These are phyloP conservation scores for Liodrosophila aerea DNA, from an alignment of 2,888 invertebrate genomes.

Conservation along the genomic window DNA sequence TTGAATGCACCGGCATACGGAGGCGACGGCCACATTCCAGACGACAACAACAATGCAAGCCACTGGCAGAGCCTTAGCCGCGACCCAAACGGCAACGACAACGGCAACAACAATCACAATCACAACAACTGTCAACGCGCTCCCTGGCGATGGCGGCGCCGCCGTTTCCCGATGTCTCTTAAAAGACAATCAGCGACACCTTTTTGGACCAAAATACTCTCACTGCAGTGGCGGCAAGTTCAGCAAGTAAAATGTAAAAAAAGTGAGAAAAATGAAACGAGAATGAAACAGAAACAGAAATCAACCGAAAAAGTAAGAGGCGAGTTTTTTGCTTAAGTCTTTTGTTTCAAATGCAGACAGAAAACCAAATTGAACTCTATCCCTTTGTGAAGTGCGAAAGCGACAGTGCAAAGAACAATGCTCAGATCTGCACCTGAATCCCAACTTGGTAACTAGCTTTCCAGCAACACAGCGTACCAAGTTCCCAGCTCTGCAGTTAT, in stretches of 20 bases:
- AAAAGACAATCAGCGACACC: slow-evolving; percentile 83
- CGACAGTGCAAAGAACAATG: slow-evolving; percentile 80
- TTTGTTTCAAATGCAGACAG: slow-evolving; percentile 76
- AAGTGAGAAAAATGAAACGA: no score
- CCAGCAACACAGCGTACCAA: slow-evolving; percentile 23
- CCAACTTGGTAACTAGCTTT: slow-evolving; percentile 11
- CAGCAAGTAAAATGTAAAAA: slow-evolving; percentile 19
- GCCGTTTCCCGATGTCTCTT: slow-evolving; percentile 80
- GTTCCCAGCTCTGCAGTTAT: slow-evolving; percentile 62
- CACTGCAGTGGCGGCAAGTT: slow-evolving; percentile 43
- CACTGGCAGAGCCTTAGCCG: slow-evolving; percentile 34
- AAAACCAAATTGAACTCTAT: slow-evolving; percentile 78
- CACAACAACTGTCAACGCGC: slow-evolving; percentile 78
- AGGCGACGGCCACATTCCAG: slow-evolving; percentile 70
- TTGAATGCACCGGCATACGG: slow-evolving; percentile 80
- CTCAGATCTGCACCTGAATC: slow-evolving; percentile 33
- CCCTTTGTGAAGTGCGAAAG: slow-evolving; percentile 78
- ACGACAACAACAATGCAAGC: slow-evolving; percentile 62
- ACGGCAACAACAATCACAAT: slow-evolving; percentile 78
- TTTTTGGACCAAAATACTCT: slow-evolving; percentile 79
- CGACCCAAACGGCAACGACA: slow-evolving; percentile 20
- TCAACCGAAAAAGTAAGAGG: slow-evolving; percentile 26
- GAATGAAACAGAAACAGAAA: no score
- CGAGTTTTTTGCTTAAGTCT: slow-evolving; percentile 79
- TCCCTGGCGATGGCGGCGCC: slow-evolving; percentile 73